phyloP scores from a whole-genome alignment of 2,888 invertebrate species.

The Cephus runcator region DNA sequence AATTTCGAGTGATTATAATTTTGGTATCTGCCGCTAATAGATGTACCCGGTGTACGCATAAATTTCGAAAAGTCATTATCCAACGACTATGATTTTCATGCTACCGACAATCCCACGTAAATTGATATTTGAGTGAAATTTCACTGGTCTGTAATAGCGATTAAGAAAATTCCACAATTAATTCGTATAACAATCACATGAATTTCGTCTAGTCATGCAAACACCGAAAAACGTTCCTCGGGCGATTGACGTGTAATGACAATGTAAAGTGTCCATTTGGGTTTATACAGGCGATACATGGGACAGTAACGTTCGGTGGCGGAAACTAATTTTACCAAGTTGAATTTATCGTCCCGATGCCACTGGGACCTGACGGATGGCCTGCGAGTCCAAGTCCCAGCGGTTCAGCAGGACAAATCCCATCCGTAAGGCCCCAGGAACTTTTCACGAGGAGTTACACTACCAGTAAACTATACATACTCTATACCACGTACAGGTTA shows the following conservation, averaged over 20 bases:
- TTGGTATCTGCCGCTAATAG: neutral
- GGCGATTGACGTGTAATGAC: neutral
- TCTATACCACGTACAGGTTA: neutral
- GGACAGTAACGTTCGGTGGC: neutral
- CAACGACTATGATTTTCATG: neutral
- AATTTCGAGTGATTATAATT: neutral
- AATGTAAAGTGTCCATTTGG: neutral
- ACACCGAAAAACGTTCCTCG: neutral
- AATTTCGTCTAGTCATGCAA: neutral
- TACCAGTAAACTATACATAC: neutral
- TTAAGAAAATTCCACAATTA: neutral
- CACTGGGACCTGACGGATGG: neutral
- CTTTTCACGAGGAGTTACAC: neutral
- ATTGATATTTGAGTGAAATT: neutral
- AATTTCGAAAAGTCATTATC: neutral
- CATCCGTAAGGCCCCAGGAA: neutral
- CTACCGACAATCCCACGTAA: neutral
- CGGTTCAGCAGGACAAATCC: neutral
- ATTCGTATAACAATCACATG: neutral
- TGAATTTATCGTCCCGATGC: neutral
- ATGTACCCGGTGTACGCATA: neutral
- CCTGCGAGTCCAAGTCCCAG: neutral
- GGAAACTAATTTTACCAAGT: neutral
- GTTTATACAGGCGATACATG: neutral
- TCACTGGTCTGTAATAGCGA: neutral